Evolutionary conservation across 2,888 invertebrate species (phyloP).

Genomic region (Pegoplata infirma): DNA sequence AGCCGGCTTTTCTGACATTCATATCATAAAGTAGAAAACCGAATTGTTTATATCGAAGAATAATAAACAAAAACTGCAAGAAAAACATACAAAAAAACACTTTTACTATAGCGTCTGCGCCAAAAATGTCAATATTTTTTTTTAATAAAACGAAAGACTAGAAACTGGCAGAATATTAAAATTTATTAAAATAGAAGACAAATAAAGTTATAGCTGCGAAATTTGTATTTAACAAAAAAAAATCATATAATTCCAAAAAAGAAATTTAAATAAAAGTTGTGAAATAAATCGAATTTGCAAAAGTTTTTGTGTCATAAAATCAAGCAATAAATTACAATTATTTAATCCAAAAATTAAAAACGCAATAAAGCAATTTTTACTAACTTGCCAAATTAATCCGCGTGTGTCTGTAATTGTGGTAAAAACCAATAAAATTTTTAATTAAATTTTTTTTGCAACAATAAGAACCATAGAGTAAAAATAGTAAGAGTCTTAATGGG

Average conservation of each 20-base stretch:
- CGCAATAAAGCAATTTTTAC: not conserved
- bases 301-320: not conserved
- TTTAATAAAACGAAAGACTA: not conserved
- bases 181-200: not conserved
- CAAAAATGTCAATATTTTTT: constrained; percentile 36
- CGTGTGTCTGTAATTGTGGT: not conserved
- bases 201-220: not conserved
- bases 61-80: not conserved
- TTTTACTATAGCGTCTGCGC: constrained; percentile 37
- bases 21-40: not conserved
- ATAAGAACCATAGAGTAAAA: too few species aligned
- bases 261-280: not conserved
- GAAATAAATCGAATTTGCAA: not conserved
- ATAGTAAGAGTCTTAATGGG: too few species aligned
- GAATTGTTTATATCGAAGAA: not conserved
- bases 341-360: not conserved
- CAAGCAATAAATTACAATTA: not conserved
- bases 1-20: constrained; percentile 33
- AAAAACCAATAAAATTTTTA: not conserved
- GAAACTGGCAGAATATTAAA: not conserved
- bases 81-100: not conserved
- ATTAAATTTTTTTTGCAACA: not conserved
- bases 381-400: not conserved
- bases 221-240: not conserved
- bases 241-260: not conserved